Evolutionary conservation across 2,888 invertebrate genomes (phyloP).

Genomic region (Tinea trinotella): DNA sequence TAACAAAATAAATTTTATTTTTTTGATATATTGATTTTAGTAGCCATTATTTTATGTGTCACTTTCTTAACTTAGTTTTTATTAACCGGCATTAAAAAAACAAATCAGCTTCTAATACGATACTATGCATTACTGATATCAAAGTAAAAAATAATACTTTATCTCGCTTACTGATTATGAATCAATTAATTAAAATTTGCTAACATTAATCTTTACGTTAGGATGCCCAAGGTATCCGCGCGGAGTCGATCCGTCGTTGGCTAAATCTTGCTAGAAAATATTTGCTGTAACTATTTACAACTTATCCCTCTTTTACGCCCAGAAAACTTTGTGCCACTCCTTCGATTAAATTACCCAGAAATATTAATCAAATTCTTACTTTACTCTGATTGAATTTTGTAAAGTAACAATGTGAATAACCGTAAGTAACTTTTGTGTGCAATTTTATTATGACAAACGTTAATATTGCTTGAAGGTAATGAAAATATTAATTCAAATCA

Average conservation of each 20-base stretch:
- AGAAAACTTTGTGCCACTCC: conserved; percentile 18
- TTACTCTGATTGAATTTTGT: neutral
- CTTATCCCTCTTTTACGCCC: conserved; percentile 53
- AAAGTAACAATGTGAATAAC: conserved; percentile 13
- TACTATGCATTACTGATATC: neutral
- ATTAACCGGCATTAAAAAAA: neutral
- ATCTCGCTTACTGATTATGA: conserved; percentile 3
- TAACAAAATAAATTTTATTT: conserved; percentile 33
- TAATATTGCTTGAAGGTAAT: too few species aligned
- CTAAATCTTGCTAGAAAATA: neutral
- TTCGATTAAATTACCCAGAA: neutral
- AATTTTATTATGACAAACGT: neutral
- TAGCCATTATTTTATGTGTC: conserved; percentile 20
- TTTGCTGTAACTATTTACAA: conserved; percentile 38
- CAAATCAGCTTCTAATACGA: conserved; percentile 4
- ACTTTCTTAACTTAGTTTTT: neutral
- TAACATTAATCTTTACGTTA: conserved; percentile 56
- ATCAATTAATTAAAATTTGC: neutral
- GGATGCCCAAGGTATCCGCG: conserved; percentile 67
- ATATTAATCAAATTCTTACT: conserved; percentile 11
- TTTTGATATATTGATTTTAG: conserved; percentile 41
- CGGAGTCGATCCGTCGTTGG: conserved; percentile 55
- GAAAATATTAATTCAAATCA: too few species aligned
- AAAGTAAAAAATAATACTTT: neutral
- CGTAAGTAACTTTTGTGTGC: neutral